Evolutionary conservation across 2,797 vertebrate genomes (phyloP).

Genomic region (Parotocinclus haroldoi): DNA sequence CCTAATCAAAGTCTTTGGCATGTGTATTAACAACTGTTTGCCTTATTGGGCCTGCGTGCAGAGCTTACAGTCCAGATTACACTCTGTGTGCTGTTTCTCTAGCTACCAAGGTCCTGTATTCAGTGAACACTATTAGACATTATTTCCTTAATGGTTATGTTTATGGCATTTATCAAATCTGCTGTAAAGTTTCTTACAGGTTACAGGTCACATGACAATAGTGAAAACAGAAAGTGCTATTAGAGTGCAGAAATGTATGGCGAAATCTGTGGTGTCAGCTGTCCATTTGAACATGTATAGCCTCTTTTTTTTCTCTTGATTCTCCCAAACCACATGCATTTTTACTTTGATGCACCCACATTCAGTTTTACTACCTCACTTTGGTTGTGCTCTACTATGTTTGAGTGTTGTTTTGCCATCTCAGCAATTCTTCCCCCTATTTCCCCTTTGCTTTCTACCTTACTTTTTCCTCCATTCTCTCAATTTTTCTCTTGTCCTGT

Average conservation of each 20-base stretch:
- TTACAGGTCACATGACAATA: too few species aligned
- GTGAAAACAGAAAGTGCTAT: too few species aligned
- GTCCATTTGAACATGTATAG: not conserved
- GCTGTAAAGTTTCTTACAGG: too few species aligned
- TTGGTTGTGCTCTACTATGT: constrained; percentile 32
- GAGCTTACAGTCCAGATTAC: constrained; percentile 53
- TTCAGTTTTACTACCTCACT: constrained; percentile 1
- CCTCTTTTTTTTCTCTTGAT: not conserved
- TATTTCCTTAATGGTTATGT: too few species aligned
- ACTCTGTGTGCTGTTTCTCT: constrained; percentile 4
- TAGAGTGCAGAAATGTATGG: too few species aligned
- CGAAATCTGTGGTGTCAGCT: not conserved
- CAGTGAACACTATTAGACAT: too few species aligned
- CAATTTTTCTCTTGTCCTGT: constrained; percentile 52
- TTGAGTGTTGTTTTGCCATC: constrained; percentile 39
- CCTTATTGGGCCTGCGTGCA: constrained; percentile 27
- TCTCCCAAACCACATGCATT: not conserved
- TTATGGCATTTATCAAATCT: too few species aligned
- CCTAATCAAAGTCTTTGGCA: too few species aligned
- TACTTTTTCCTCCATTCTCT: constrained; percentile 43
- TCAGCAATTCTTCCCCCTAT: constrained; percentile 39
- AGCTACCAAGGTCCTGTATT: too few species aligned
- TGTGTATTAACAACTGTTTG: too few species aligned
- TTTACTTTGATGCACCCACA: constrained; percentile 9
- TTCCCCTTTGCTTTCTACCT: constrained; percentile 14